Base-by-base conservation (phyloP, 2,113 vertebrate species). In the Muscicapa adusta region DNA sequence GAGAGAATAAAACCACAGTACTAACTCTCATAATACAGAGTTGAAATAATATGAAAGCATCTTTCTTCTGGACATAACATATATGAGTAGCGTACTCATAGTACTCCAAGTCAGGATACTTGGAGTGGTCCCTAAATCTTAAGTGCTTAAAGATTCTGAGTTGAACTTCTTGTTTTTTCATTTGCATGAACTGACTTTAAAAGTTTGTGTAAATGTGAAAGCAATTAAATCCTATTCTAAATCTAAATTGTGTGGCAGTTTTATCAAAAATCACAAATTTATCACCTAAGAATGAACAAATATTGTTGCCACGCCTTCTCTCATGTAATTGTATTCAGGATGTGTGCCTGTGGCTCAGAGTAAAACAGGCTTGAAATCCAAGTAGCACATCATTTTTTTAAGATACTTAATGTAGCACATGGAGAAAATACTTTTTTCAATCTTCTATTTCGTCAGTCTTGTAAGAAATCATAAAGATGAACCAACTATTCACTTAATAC, bases 391-490 rank as follows among this genome's bases (percentile, higher is more conserved):
- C 6, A 0, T 17, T 66, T 62, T 68, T 53, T 60, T 1, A 34
- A 8, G 14, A 16, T 61, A 20, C 13, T 48, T 81, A 29, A 53
- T 16, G 24, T 24, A 51, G 33, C 1, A 0, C 12, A 5, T 36
- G 10, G 34, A 62, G 34, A 47, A 73, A 43, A 47, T 51, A 42
- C 24, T 65, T 40, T 34, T 25, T 45, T 14, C 1, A 47, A 54
- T 61, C 42, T 81, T 77, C 9, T 83, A 0, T 63, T 89, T n/a
- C 13, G 18, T 72, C 45, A 34, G 1, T 85, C 57, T n/a, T 75
- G 6, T 51, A 60, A 74, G 81, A 85, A 81, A 26, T 62, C 10
- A 8, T 18, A 25, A 65, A 86, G 42, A 24, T 56, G 36, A 81
- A 24, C 19, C 68, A 42, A 16, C 36, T 57, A 15, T 14, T 89